Conservation (phyloP, 2,797 vertebrate genomes). For the Diglossa cyanea region DNA sequence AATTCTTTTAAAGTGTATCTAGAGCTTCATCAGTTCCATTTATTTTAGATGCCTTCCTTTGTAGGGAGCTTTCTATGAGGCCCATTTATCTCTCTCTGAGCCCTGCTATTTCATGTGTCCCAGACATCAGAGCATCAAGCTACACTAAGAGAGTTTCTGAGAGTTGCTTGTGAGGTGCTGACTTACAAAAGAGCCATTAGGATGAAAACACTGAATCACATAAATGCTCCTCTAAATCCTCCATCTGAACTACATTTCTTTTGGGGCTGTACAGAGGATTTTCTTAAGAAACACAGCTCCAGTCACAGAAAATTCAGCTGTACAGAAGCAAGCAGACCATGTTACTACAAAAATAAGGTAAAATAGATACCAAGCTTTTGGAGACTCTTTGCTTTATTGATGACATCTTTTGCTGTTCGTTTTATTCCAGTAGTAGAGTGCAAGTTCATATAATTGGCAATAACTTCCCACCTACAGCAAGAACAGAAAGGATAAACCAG, state of each 20-base stretch:
- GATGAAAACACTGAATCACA: not conserved
- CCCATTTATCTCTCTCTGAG: not conserved
- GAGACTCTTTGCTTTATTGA: constrained; percentile 96
- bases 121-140: not conserved
- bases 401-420: constrained; percentile 95
- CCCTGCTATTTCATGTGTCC: not conserved
- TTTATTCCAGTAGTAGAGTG: constrained; percentile 91
- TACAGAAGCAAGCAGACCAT: not conserved
- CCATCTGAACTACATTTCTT: not conserved
- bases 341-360: not conserved
- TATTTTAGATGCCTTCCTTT: not conserved
- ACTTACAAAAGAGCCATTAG: not conserved
- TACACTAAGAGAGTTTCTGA: not conserved
- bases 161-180: not conserved
- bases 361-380: constrained; percentile 88
- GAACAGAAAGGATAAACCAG: not conserved
- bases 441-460: constrained; percentile 98
- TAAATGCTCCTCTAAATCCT: not conserved
- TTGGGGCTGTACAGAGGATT: not conserved
- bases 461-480: constrained; percentile 92
- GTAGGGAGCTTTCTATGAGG: not conserved
- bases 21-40: not conserved
- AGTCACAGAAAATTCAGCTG: not conserved
- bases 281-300: not conserved
- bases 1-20: not conserved